Evolutionary conservation across 2,113 vertebrate genomes (phyloP), one percentile per base, ranked within the genome.

Genomic region (Podilymbus podiceps): DNA sequence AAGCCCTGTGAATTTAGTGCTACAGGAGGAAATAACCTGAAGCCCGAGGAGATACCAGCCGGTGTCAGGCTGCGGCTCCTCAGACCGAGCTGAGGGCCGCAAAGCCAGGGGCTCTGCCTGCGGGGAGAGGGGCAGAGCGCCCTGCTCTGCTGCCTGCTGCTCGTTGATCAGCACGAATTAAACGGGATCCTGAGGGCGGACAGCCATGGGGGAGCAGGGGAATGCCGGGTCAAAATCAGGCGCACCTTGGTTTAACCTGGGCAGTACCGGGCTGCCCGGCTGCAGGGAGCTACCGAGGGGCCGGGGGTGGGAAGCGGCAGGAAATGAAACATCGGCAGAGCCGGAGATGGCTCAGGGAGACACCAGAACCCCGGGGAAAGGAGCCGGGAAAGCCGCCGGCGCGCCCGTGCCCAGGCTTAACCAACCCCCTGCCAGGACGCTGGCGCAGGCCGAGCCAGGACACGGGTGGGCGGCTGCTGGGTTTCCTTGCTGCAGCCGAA

Each of bases 71-170:
- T 58, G 52, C 2, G 16, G 56, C 33, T 58, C 18, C 79, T 59
- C 76, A 53, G 44, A 55, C 16, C 47, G 31, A 4, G 1, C 14
- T 15, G 55, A 56, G 69, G 15, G 31, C 24, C 44, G 12, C 27
- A 20, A 49, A 22, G 21, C 47, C 9, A 27, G 55, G 50, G 55
- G 33, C 22, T 53, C 18, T 62, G 35, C 7, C 40, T 12, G 40
- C 14, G 4, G 53, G 23, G 49, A 83, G 56, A 49, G 52, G 27
- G 27, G 25, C 49, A 47, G 38, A 25, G 10, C 0, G 0, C 22
- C 38, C 20, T 27, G 2, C 27, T 66, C 12, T 14, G 42, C 80
- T 58, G 35, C 21, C 33, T 49, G n/a, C 38, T 47, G 44, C 59
- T 77, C 22, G 0, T 8, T 53, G 17, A 55, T 42, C 42, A 47